phyloP scores from a whole-genome alignment of 1,140 invertebrate genomes.

The Rhysida immarginata region DNA sequence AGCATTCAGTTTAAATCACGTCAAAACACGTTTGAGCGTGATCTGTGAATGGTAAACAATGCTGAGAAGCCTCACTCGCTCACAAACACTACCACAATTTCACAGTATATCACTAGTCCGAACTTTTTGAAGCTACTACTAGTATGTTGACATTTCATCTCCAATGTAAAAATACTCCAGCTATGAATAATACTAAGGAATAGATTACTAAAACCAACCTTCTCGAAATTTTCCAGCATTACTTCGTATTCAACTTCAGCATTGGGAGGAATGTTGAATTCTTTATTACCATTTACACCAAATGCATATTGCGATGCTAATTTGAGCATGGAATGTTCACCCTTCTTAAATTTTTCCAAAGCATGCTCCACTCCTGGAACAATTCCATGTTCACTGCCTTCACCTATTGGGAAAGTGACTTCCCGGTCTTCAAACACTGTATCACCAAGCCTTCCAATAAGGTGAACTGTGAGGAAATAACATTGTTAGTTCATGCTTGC shows the following conservation, averaged over 20 bases:
- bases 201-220: conserved; percentile 26
- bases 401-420: conserved; percentile 69
- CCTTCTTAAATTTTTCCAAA: conserved; percentile 61
- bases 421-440: conserved; percentile 56
- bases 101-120: no score
- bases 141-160: no score
- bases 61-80: no score
- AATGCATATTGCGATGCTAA: conserved; percentile 70
- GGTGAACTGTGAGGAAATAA: conserved; percentile 62
- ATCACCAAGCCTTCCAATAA: conserved; percentile 52
- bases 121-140: no score
- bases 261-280: conserved; percentile 61
- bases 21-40: no score
- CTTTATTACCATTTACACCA: conserved; percentile 48
- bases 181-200: no score
- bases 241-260: conserved; percentile 65
- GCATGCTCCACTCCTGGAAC: conserved; percentile 72
- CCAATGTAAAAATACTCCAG: no score
- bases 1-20: no score
- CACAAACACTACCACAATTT: no score
- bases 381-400: conserved; percentile 56
- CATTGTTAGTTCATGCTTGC: no score
- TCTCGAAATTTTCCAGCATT: conserved; percentile 67
- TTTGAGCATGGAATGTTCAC: conserved; percentile 59
- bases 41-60: no score